Percentiles rank a stretch among this genome's conserved stretches.
Evolutionary conservation across 1,140 invertebrate species (phyloP).

Genomic region (Periplaneta americana): DNA sequence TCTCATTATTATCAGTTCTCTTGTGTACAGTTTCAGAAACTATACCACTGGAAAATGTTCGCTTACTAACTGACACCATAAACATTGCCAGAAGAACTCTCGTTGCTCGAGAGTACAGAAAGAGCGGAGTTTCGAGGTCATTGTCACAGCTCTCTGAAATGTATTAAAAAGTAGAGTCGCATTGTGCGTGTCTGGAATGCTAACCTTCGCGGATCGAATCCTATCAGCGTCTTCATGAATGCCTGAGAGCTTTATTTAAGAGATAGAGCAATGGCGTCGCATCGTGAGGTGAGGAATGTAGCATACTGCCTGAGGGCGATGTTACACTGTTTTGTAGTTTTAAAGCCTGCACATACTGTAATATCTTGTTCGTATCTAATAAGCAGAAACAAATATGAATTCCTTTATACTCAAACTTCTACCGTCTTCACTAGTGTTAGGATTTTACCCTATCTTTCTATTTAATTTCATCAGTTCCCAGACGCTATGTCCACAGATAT

Average conservation of each 20-base stretch:
- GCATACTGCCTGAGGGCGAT: no score
- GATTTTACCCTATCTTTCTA: no score
- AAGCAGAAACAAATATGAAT: no score
- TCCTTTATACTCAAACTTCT: no score
- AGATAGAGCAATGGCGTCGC: no score
- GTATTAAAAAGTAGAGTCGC: background rate
- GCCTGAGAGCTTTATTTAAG: background rate
- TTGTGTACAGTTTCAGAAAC: background rate
- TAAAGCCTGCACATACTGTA: no score
- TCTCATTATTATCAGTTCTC: background rate
- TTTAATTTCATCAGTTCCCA: no score
- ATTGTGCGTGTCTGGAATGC: background rate
- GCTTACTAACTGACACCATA: background rate
- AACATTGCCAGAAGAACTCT: background rate
- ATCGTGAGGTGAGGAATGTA: no score
- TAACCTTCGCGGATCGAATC: background rate
- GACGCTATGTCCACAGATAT: no score
- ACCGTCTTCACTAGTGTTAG: no score
- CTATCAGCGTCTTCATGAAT: background rate
- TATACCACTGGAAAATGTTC: background rate
- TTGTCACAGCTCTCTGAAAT: background rate
- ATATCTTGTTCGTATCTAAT: no score
- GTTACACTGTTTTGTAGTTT: no score
- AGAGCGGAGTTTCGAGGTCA: background rate
- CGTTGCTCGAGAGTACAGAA: background rate